phyloP scores from a whole-genome alignment of 64 coral and sea anemone genomes.

The Cladopsammia gracilis region DNA sequence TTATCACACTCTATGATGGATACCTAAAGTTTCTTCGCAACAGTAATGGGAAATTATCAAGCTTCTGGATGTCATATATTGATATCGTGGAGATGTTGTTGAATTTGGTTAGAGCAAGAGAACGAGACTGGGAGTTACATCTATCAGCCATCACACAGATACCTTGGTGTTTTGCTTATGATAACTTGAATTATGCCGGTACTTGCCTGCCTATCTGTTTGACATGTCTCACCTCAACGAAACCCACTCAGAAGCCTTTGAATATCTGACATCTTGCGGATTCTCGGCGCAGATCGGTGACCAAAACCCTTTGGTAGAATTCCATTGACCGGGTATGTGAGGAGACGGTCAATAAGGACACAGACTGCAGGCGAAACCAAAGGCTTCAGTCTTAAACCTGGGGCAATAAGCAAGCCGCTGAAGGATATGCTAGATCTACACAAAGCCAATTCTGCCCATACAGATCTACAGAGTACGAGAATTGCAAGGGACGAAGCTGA shows the following conservation, averaged over 20 bases:
- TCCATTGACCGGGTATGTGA: slow-evolving; percentile 66
- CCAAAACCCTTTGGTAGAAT: slow-evolving; percentile 53
- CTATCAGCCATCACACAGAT: slow-evolving; percentile 50
- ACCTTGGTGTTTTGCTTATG: slow-evolving; percentile 77
- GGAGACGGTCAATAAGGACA: slow-evolving; percentile 78
- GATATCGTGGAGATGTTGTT: slow-evolving; percentile 73
- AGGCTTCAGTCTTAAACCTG: slow-evolving; percentile 66
- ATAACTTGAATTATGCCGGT: slow-evolving; percentile 77
- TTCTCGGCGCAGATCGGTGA: slow-evolving; percentile 71
- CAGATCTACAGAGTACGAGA: slow-evolving; percentile 56
- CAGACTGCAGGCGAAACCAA: slow-evolving; percentile 65
- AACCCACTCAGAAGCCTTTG: slow-evolving; percentile 38
- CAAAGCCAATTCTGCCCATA: slow-evolving; percentile 49
- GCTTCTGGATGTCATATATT: slow-evolving; percentile 68
- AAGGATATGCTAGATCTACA: slow-evolving; percentile 59
- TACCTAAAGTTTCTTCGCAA: slow-evolving; percentile 37
- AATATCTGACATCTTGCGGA: slow-evolving; percentile 61
- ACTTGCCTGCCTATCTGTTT: slow-evolving; percentile 37
- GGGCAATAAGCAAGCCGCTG: slow-evolving; percentile 64
- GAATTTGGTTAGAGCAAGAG: slow-evolving; percentile 33
- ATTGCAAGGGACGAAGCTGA: slow-evolving; percentile 67
- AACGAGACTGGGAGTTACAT: slow-evolving; percentile 77
- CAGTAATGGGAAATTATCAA: slow-evolving; percentile 44
- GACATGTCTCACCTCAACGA: slow-evolving; percentile 25
- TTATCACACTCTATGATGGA: background rate